Conservation (phyloP, 1,140 invertebrate genomes). For the Goniozus legneri region DNA sequence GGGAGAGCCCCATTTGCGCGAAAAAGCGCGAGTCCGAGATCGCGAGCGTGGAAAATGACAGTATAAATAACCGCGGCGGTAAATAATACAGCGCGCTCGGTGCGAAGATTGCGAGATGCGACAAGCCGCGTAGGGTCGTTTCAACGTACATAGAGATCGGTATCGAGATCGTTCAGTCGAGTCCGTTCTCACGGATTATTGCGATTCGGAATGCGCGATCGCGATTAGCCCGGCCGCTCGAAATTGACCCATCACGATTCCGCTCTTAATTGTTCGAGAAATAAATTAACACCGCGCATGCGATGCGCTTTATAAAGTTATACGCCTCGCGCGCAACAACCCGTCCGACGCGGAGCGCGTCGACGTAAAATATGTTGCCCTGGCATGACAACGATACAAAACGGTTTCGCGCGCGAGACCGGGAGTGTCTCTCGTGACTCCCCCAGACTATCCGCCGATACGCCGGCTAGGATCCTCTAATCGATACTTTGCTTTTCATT, state of each 20-base stretch:
- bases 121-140: too few relatives aligned
- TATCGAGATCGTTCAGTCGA: not conserved
- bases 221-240: constrained; percentile 1
- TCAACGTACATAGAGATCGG: not conserved
- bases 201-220: not conserved
- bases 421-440: too few relatives aligned
- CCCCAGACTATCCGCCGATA: too few relatives aligned
- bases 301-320: constrained; percentile 40
- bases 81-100: too few relatives aligned
- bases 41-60: too few relatives aligned
- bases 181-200: not conserved
- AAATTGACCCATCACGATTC: constrained; percentile 39
- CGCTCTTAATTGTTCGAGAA: constrained; percentile 37
- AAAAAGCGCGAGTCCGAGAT: too few relatives aligned
- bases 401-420: too few relatives aligned
- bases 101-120: too few relatives aligned
- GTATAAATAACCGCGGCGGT: too few relatives aligned
- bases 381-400: constrained; percentile 32
- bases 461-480: too few relatives aligned
- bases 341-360: constrained; percentile 9
- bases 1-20: too few relatives aligned
- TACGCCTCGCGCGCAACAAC: constrained; percentile 14
- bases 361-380: constrained; percentile 37
- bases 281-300: constrained; percentile 40
- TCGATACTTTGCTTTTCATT: too few relatives aligned